These are phyloP conservation scores for Apodemus speciosus DNA, from an alignment of 2,113 vertebrate species.

Conservation along the genomic window DNA sequence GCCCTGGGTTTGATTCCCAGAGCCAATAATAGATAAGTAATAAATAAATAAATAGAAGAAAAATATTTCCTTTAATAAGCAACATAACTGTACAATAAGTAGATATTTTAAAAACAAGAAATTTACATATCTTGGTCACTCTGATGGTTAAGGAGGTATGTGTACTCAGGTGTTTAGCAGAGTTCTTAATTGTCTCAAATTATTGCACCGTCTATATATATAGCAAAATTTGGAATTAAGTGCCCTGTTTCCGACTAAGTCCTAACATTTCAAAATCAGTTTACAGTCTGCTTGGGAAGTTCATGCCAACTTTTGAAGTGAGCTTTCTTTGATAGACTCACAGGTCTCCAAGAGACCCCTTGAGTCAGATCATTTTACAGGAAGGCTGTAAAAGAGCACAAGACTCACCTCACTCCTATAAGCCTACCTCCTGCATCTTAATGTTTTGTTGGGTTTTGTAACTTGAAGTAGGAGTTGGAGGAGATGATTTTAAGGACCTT, in stretches of 20 bases:
- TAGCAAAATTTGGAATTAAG: conserved; percentile 39
- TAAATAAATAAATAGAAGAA: not conserved
- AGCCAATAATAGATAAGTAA: no score
- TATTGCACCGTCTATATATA: not conserved
- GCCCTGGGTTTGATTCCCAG: not conserved
- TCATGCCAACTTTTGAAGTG: not conserved
- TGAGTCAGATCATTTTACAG: not conserved
- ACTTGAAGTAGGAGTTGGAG: not conserved
- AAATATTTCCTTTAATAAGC: conserved; percentile 35
- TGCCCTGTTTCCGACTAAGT: not conserved
- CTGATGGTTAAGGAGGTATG: not conserved
- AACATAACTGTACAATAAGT: not conserved
- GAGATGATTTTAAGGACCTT: not conserved
- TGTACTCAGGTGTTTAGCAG: not conserved
- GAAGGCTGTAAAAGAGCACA: not conserved
- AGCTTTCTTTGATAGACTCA: not conserved
- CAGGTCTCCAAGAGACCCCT: not conserved
- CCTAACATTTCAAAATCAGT: not conserved
- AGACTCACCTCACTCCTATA: not conserved
- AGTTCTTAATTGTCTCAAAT: conserved; percentile 27
- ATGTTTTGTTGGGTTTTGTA: conserved; percentile 12
- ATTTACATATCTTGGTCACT: not conserved
- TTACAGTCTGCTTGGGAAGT: not conserved
- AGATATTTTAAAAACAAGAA: not conserved
- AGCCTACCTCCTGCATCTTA: not conserved